Conservation (phyloP, 2,797 vertebrate species). For the Sciurus carolinensis region DNA sequence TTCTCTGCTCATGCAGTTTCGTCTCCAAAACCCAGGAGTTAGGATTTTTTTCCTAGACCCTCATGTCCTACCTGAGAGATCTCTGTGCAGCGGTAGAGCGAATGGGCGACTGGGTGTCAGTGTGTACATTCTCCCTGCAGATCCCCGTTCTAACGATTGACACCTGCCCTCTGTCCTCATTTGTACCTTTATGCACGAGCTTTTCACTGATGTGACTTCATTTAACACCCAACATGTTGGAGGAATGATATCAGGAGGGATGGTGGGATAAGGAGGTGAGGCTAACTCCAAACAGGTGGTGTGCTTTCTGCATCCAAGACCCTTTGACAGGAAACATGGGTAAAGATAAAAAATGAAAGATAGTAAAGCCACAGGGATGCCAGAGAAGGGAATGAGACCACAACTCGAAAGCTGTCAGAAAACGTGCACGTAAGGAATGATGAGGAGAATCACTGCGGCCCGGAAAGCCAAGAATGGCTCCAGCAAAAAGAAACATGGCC, state of each 20-base stretch:
- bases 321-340: background rate
- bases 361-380: background rate
- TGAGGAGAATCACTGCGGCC: background rate
- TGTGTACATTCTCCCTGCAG: too few species aligned
- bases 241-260: background rate
- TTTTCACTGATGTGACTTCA: background rate
- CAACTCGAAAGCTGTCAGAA: background rate
- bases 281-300: background rate
- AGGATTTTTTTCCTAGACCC: background rate
- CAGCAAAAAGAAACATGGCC: background rate
- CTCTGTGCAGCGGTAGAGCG: background rate
- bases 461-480: background rate
- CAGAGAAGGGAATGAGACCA: background rate
- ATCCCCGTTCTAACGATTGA: background rate
- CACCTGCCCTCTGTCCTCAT: rapidly evolving
- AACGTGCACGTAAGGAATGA: background rate
- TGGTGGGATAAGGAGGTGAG: rapidly evolving
- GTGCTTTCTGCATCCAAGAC: background rate
- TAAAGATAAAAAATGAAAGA: background rate
- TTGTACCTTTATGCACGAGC: rapidly evolving
- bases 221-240: too few species aligned
- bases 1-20: too few species aligned
- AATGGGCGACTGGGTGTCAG: background rate
- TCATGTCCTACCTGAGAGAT: rapidly evolving
- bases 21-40: too few species aligned